These are phyloP conservation scores for Standfussiana lucernea DNA, from an alignment of 2,888 invertebrate species.

Conservation along the genomic window DNA sequence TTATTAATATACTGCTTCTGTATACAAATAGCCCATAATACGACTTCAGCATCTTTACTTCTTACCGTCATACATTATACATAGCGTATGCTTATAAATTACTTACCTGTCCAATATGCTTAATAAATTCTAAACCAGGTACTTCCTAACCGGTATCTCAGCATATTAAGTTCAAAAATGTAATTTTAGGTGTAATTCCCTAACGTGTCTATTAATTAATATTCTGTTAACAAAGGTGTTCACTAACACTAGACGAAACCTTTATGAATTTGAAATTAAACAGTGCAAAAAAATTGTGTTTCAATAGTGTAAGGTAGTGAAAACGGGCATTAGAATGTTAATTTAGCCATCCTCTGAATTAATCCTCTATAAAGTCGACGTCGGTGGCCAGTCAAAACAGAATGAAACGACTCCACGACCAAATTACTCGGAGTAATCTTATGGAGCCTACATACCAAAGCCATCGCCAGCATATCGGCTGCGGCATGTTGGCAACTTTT, in stretches of 20 bases:
- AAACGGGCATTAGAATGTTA: not conserved
- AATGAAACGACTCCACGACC: not conserved
- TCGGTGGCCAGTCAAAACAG: not conserved
- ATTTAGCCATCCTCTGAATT: not conserved
- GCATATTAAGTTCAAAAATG: constrained; percentile 21
- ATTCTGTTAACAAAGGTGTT: not conserved
- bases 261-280: not conserved
- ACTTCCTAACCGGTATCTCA: constrained; percentile 1
- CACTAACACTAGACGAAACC: not conserved
- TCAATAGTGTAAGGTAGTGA: not conserved
- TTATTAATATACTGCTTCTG: not conserved
- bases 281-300: not conserved
- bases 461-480: too few relatives aligned
- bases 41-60: not conserved
- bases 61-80: constrained; percentile 28
- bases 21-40: constrained; percentile 5
- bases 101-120: constrained; percentile 23
- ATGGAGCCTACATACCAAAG: too few relatives aligned
- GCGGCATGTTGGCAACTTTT: not conserved
- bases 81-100: constrained; percentile 32
- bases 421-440: too few relatives aligned
- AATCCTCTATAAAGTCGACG: not conserved
- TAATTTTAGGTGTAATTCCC: constrained; percentile 30
- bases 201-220: constrained; percentile 2
- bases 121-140: constrained; percentile 29